Conservation (phyloP, 2,113 vertebrate species). For the Entomyzon cyanotis region DNA sequence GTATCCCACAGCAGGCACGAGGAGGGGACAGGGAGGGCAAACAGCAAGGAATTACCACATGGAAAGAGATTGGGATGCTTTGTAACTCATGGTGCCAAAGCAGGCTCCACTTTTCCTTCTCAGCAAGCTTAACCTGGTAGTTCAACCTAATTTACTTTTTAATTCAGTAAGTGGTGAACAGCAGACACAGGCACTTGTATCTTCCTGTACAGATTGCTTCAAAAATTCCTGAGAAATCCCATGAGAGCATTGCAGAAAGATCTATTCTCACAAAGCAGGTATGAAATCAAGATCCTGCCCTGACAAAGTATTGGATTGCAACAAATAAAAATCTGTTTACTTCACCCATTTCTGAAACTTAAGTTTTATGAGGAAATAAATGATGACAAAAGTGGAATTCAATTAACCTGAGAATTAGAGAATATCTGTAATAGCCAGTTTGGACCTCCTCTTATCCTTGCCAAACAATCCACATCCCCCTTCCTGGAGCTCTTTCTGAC, state of each 20-base stretch:
- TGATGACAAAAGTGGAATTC: neutral
- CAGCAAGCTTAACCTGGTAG: neutral
- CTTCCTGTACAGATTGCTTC: neutral
- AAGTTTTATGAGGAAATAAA: neutral
- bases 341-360: neutral
- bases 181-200: neutral
- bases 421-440: neutral
- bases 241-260: neutral
- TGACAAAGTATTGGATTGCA: neutral
- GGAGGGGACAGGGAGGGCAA: neutral
- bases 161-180: neutral
- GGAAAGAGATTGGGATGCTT: neutral
- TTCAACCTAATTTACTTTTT: neutral
- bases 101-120: neutral
- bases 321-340: neutral
- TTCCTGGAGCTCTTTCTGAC: neutral
- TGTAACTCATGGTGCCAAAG: rapidly evolving
- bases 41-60: neutral
- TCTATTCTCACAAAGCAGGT: neutral
- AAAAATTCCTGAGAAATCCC: neutral
- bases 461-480: neutral
- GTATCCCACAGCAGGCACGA: neutral
- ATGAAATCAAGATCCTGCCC: neutral
- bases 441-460: neutral
- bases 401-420: neutral